Conservation (phyloP, 2,888 invertebrate genomes). For the Drosophila gaucha region DNA sequence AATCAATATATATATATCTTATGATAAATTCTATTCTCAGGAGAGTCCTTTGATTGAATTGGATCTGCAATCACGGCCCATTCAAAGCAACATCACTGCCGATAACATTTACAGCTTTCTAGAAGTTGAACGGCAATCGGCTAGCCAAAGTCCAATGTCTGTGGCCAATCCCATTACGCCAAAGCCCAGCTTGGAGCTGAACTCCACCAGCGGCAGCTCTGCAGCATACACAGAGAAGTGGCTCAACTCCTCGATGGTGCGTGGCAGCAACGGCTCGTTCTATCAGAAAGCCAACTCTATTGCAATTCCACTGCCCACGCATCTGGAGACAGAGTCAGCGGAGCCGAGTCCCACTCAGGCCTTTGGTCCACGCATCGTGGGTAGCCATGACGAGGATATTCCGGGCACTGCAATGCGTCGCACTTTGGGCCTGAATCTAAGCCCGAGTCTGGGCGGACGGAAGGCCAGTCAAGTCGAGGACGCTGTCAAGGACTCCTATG, state of each 20-base stretch:
- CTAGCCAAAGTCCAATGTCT: conserved; percentile 1
- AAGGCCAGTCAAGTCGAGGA: conserved; percentile 27
- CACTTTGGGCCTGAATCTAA: conserved; percentile 75
- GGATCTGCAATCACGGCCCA: conserved; percentile 31
- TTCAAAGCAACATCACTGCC: conserved; percentile 26
- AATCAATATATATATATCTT: no score
- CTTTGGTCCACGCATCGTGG: conserved; percentile 86
- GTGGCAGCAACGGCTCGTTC: conserved; percentile 46
- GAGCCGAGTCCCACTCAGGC: conserved; percentile 85
- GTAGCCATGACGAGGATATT: conserved; percentile 80
- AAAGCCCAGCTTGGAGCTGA: conserved; percentile 31
- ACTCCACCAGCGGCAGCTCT: conserved; percentile 19
- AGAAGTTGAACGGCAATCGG: conserved; percentile 48
- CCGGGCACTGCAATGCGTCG: conserved; percentile 84
- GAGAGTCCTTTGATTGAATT: conserved; percentile 62
- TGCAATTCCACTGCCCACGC: conserved; percentile 76
- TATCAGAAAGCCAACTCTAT: conserved; percentile 65
- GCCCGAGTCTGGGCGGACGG: conserved; percentile 49
- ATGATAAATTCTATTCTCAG: conserved; percentile 27
- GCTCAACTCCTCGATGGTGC: conserved; percentile 67
- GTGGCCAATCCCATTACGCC: conserved; percentile 43
- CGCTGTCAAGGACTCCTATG: conserved; percentile 46
- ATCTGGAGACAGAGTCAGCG: conserved; percentile 81
- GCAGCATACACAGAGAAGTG: conserved; percentile 78
- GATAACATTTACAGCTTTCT: conserved; percentile 68